Evolutionary conservation across 1,140 invertebrate genomes (phyloP).

Genomic region (Holcopasites calliopsidis): DNA sequence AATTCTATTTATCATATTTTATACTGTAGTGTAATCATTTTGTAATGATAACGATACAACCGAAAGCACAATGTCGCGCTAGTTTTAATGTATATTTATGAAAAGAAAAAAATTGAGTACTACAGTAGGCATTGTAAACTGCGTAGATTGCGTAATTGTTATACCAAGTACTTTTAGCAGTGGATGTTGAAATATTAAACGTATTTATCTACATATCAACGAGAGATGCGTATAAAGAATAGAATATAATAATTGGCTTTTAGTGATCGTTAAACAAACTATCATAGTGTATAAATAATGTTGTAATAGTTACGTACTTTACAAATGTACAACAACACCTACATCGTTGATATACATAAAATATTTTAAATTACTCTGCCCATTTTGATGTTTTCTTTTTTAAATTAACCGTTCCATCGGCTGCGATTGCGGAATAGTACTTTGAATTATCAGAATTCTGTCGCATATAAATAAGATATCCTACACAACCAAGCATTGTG

Average conservation of each 20-base stretch:
- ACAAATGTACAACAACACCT: background rate
- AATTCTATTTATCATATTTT: slow-evolving; percentile 52
- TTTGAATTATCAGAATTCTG: slow-evolving; percentile 87
- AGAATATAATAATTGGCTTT: background rate
- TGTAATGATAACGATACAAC: slow-evolving; percentile 6
- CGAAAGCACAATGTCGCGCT: background rate
- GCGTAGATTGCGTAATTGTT: background rate
- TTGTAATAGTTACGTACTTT: background rate
- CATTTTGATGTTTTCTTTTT: slow-evolving; percentile 90
- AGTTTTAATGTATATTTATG: slow-evolving; percentile 20
- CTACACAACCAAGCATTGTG: slow-evolving; percentile 82
- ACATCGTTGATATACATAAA: background rate
- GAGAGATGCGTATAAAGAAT: background rate
- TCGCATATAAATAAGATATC: slow-evolving; percentile 91
- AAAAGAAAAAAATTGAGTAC: slow-evolving; percentile 1
- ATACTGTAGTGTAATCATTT: slow-evolving; percentile 43
- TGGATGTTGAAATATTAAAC: slow-evolving; percentile 6
- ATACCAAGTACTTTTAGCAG: slow-evolving; percentile 2
- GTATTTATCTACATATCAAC: slow-evolving; percentile 16
- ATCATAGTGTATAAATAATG: background rate
- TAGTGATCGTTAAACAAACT: background rate
- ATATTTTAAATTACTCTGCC: slow-evolving; percentile 74
- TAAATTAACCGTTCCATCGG: slow-evolving; percentile 87
- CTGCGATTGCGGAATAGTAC: slow-evolving; percentile 87
- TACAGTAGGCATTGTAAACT: background rate